These are phyloP conservation scores for Asteroscopus sphinx DNA, from an alignment of 2,888 invertebrate genomes.

Conservation along the genomic window DNA sequence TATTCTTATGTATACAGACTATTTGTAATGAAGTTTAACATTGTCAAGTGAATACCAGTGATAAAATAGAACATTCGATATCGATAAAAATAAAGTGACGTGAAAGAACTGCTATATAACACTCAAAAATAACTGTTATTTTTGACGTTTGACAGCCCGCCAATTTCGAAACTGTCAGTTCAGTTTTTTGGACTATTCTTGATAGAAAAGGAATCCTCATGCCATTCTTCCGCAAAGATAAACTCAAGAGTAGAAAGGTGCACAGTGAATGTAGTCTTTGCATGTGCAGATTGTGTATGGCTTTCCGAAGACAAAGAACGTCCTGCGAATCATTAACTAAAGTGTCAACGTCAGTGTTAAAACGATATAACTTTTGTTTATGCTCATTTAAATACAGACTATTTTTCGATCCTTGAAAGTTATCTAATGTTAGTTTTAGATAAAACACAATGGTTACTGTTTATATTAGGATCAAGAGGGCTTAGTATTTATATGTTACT, in stretches of 20 bases:
- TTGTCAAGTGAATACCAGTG: conserved; percentile 61
- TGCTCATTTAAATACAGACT: conserved; percentile 84
- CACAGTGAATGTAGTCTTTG: conserved; percentile 79
- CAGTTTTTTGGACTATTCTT: conserved; percentile 17
- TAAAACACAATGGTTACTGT: conserved; percentile 48
- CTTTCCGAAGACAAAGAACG: conserved; percentile 75
- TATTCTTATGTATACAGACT: conserved; percentile 84
- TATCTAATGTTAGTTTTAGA: conserved; percentile 52
- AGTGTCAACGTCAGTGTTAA: conserved; percentile 80
- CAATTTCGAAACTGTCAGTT: conserved; percentile 47
- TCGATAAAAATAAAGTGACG: conserved; percentile 13
- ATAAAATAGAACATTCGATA: conserved; percentile 10
- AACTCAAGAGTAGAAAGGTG: conserved; percentile 79
- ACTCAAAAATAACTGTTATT: neutral
- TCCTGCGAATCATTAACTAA: conserved; percentile 80
- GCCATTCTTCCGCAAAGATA: conserved; percentile 80
- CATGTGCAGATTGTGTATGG: conserved; percentile 79
- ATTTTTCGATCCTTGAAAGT: conserved; percentile 68
- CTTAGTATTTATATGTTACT: conserved; percentile 43
- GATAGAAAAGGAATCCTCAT: conserved; percentile 83
- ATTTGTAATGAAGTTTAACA: conserved; percentile 77
- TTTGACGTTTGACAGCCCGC: neutral
- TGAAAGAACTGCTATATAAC: conserved; percentile 18
- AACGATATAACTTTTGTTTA: conserved; percentile 85
- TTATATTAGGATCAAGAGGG: conserved; percentile 43